Evolutionary conservation across 2,888 invertebrate genomes (phyloP).

Genomic region (Tetranychus truncatus): DNA sequence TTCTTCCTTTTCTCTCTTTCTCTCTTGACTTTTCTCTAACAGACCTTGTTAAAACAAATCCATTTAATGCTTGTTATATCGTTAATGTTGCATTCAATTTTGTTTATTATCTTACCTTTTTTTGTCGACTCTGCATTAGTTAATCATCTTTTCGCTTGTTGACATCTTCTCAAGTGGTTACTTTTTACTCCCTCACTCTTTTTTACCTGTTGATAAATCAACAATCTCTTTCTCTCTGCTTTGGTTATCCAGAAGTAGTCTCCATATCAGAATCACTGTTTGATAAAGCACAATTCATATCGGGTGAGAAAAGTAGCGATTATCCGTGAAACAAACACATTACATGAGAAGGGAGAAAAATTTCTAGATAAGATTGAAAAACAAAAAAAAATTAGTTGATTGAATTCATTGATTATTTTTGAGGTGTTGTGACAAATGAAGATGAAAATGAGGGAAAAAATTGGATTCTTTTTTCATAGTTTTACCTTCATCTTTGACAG

Average conservation of each 20-base stretch:
- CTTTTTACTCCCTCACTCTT: slow-evolving; percentile 4
- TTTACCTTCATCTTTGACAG: too few relatives aligned
- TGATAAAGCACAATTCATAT: neutral
- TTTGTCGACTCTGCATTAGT: too few relatives aligned
- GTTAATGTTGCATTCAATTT: too few relatives aligned
- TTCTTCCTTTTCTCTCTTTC: neutral
- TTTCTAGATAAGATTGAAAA: neutral
- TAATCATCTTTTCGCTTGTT: too few relatives aligned
- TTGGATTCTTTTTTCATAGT: neutral
- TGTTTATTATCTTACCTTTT: too few relatives aligned
- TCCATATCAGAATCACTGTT: neutral
- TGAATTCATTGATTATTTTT: neutral
- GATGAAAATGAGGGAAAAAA: neutral
- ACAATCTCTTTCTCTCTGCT: too few relatives aligned
- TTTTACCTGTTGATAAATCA: neutral
- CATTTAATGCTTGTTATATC: too few relatives aligned
- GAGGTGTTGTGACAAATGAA: neutral
- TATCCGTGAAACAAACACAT: slow-evolving; percentile 1
- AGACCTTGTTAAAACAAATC: too few relatives aligned
- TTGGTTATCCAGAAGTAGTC: neutral
- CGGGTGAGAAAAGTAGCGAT: neutral
- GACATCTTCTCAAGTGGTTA: neutral
- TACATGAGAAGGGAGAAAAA: neutral
- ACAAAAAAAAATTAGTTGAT: neutral
- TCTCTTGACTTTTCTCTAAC: too few relatives aligned